phyloP scores from a whole-genome alignment of 2,888 invertebrate genomes.

The Furcula furcula region DNA sequence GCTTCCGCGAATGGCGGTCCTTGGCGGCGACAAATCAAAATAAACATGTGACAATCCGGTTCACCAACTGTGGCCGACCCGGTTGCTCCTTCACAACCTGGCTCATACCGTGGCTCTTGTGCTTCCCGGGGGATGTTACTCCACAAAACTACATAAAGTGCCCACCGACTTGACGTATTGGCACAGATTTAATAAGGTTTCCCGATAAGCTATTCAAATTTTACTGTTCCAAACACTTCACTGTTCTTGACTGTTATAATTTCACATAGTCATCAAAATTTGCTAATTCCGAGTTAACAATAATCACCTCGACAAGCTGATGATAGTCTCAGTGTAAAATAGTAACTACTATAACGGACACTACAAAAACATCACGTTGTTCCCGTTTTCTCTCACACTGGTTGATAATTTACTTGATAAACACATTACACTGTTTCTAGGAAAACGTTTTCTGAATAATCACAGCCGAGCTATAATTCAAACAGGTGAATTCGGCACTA shows the following conservation, averaged over 20 bases:
- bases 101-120: too few species aligned
- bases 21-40: slow-evolving; percentile 47
- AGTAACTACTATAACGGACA: slow-evolving; percentile 6
- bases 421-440: slow-evolving; percentile 8
- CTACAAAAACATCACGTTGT: slow-evolving; percentile 11
- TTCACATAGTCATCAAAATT: slow-evolving; percentile 27
- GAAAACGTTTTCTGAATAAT: slow-evolving; percentile 10
- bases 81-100: too few species aligned
- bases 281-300: slow-evolving; percentile 19
- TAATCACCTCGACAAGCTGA: slow-evolving; percentile 20
- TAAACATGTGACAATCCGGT: slow-evolving; percentile 47
- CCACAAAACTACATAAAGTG: slow-evolving; percentile 30
- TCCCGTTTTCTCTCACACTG: slow-evolving; percentile 7
- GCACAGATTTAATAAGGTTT: slow-evolving; percentile 33
- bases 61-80: too few species aligned
- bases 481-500: slow-evolving; percentile 7
- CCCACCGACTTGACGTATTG: slow-evolving; percentile 38
- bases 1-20: slow-evolving; percentile 46
- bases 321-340: slow-evolving; percentile 8
- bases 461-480: slow-evolving; percentile 12
- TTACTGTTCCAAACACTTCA: slow-evolving; percentile 31
- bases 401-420: slow-evolving; percentile 5
- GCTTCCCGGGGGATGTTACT: slow-evolving; percentile 27
- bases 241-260: slow-evolving; percentile 21
- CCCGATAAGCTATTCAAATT: slow-evolving; percentile 34